phyloP scores from a whole-genome alignment of 2,888 invertebrate genomes.

The Hesperia comma region DNA sequence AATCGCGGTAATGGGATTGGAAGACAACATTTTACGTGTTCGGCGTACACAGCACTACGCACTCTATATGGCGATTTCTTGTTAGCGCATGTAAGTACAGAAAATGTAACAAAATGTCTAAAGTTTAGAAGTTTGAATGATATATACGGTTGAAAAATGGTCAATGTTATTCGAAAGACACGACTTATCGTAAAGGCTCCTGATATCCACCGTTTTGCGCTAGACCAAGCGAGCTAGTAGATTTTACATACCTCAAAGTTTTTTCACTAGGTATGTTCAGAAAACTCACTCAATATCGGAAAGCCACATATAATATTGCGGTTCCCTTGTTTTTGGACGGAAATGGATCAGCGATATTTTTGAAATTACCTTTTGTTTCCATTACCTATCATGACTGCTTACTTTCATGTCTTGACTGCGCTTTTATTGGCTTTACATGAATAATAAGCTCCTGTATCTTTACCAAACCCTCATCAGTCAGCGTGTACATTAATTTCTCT shows the following conservation, averaged over 20 bases:
- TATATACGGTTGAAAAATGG: not conserved
- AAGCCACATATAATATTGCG: too few relatives aligned
- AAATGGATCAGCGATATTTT: not conserved
- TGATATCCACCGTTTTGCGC: too few relatives aligned
- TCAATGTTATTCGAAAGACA: not conserved
- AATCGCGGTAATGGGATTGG: slow-evolving; percentile 32
- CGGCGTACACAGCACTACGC: slow-evolving; percentile 14
- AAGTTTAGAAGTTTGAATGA: slow-evolving; percentile 5
- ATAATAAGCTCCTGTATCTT: not conserved
- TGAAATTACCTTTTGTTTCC: too few relatives aligned
- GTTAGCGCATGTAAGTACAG: slow-evolving; percentile 25
- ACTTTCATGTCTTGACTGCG: too few relatives aligned
- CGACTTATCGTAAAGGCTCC: too few relatives aligned
- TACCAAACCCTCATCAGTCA: not conserved
- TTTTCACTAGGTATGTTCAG: too few relatives aligned
- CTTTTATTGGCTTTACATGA: too few relatives aligned
- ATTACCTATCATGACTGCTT: too few relatives aligned
- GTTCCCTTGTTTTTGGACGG: too few relatives aligned
- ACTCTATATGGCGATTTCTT: slow-evolving; percentile 24
- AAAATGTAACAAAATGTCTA: slow-evolving; percentile 18
- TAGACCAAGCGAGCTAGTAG: too few relatives aligned
- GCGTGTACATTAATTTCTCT: not conserved
- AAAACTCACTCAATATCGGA: too few relatives aligned
- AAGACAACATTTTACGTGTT: slow-evolving; percentile 28
- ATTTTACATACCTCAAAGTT: too few relatives aligned